Evolutionary conservation across 2,113 vertebrate species (phyloP), one percentile per base, ranked within the genome.

Genomic region (Trogon surrucura): DNA sequence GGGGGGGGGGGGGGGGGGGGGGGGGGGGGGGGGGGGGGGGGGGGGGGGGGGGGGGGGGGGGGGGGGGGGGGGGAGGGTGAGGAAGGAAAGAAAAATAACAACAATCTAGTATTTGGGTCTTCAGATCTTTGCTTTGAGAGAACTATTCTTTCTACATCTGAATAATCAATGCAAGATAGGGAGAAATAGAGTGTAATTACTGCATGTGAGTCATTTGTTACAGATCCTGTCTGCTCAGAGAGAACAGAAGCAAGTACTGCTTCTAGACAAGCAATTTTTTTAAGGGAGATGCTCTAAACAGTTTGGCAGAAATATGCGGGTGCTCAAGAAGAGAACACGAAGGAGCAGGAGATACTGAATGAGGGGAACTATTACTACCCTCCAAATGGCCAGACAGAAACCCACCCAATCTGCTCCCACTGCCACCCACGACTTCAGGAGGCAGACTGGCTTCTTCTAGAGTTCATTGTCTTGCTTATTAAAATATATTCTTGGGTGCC

Each of bases 131-230:
- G 78, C 23, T 88, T 88, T 80, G 38, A 94, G 45, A 92, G 18
- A 91, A 32, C 79, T 88, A 45, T 85, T 91, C 67, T 90, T 48
- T 92, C 79, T 56, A 79, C 26, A 80, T 94, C 75, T 70, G 86
- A 97, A 92, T 93, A 97, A 96, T 88, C 95, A 88, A 73, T 79
- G 85, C 47, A 74, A 94, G 94, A 95, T 70, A 89, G 91, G 88
- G 65, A 91, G 88, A 93, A 92, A 89, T 48, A 85, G 90, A 91
- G n/a, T 58, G 93, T 85, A 95, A 97, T 96, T 94, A 93, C 71
- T 56, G 36, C 58, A 57, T 82, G 66, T n/a, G 53, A 93, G 84
- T 90, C 71, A 96, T 97, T 96, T 80, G 89, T 96, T 94, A 93
- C 80, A 64, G 67, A 93, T 73, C 50, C 73, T 80, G 80, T 88